phyloP scores from a whole-genome alignment of 2,888 invertebrate genomes.

The Syritta pipiens region DNA sequence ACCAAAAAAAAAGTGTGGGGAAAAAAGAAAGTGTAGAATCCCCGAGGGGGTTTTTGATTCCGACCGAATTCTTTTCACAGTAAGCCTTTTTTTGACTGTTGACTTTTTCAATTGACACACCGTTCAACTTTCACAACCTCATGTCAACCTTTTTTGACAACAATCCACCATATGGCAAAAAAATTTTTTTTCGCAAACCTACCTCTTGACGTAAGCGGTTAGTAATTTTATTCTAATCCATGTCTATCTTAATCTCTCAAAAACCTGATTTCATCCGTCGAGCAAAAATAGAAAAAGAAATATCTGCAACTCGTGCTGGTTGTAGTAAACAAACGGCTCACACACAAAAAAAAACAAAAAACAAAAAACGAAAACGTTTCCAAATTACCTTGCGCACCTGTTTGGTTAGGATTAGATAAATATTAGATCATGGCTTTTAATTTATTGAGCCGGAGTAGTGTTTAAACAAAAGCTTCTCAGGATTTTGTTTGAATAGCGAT shows the following conservation, averaged over 20 bases:
- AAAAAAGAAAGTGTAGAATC: slow-evolving; percentile 35
- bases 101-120: slow-evolving; percentile 13
- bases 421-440: slow-evolving; percentile 14
- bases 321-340: not conserved
- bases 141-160: not conserved
- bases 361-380: no score
- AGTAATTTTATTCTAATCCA: not conserved
- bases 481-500: not conserved
- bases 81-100: slow-evolving; percentile 29
- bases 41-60: no score
- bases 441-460: not conserved
- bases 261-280: not conserved
- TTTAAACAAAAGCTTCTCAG: not conserved
- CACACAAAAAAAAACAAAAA: no score
- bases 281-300: not conserved
- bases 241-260: not conserved
- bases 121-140: slow-evolving; percentile 24
- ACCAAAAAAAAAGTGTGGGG: not conserved
- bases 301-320: not conserved
- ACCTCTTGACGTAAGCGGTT: not conserved
- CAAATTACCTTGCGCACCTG: not conserved
- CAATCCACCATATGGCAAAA: no score
- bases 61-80: not conserved
- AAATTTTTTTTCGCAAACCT: not conserved
- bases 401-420: slow-evolving; percentile 1